These are phyloP conservation scores for Entelurus aequoreus DNA, from an alignment of 2,113 vertebrate species.

Conservation along the genomic window DNA sequence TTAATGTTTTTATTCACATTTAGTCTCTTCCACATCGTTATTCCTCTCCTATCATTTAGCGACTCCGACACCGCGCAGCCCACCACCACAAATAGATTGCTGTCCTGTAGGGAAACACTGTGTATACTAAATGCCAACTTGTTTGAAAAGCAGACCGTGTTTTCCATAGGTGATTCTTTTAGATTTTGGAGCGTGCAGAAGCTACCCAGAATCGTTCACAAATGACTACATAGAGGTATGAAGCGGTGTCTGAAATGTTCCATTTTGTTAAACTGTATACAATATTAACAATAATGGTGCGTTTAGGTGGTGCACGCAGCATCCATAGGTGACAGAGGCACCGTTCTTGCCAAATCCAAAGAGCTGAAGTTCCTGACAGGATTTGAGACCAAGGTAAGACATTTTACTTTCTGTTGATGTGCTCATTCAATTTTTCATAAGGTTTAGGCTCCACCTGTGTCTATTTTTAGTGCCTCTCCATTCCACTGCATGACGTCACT, in stretches of 20 bases:
- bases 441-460: conserved; percentile 2
- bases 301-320: conserved; percentile 84
- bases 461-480: background rate
- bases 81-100: too few relatives aligned
- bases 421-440: conserved; percentile 32
- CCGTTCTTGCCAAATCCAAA: conserved; percentile 80
- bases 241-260: conserved; percentile 14
- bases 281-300: conserved; percentile 5
- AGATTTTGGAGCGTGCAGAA: conserved; percentile 86
- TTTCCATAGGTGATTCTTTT: conserved; percentile 75
- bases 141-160: background rate
- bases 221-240: conserved; percentile 86
- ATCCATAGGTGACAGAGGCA: conserved; percentile 74
- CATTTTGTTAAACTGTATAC: conserved; percentile 4
- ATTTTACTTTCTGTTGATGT: conserved; percentile 6
- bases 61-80: too few relatives aligned
- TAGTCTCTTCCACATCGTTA: too few relatives aligned
- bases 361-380: conserved; percentile 87
- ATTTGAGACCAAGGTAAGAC: conserved; percentile 82
- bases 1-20: too few relatives aligned
- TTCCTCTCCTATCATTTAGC: too few relatives aligned
- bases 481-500: background rate
- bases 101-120: too few relatives aligned
- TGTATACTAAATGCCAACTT: background rate
- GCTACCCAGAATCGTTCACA: conserved; percentile 79